Evolutionary conservation across 2,888 invertebrate genomes (phyloP), one percentile per base, ranked within the genome.

Genomic region (Rhyacophila evoluta): DNA sequence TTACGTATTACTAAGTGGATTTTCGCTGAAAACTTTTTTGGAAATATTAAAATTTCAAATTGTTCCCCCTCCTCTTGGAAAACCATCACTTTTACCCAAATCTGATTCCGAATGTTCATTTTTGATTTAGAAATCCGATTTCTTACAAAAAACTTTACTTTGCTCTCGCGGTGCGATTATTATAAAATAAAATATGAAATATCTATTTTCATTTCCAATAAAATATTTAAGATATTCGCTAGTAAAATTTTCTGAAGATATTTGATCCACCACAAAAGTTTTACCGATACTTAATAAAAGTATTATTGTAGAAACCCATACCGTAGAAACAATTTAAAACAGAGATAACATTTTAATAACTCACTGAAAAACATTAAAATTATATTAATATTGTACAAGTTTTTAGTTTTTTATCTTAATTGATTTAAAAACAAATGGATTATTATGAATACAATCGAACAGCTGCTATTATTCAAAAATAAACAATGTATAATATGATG

Each of bases 1-100:
- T 55, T 55, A 55, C 55, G 55, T 55, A 55, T 55, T 55, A 55
- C 55, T 55, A 55, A 55, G 55, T 55, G 55, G 55, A 55, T 55
- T 55, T 55, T 55, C 55, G 55, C 55, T 19, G 19, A 55, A 55
- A 55, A 55, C 55, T 55, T 55, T 55, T 55, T 55, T 55, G 55
- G 55, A 55, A 55, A 55, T 55, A 55, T 55, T 55, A 55, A 55
- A 55, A 55, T 55, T 55, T 55, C 55, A 55, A 55, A 55, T 55
- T 55, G 55, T 55, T 19, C 55, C 55, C 25, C 55, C 8, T 55
- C 55, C 55, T 10, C 55, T 19, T 10, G 10, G 55, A 15, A 25
- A 55, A 55, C 55, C 55, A 55, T 55, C 55, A 55, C 55, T 55
- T 55, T 55, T 55, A 8, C 55, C 55, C 55, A 10, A 55, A 55